Base-by-base conservation (phyloP, 2,113 vertebrate genomes). In the Engystomops pustulosus region DNA sequence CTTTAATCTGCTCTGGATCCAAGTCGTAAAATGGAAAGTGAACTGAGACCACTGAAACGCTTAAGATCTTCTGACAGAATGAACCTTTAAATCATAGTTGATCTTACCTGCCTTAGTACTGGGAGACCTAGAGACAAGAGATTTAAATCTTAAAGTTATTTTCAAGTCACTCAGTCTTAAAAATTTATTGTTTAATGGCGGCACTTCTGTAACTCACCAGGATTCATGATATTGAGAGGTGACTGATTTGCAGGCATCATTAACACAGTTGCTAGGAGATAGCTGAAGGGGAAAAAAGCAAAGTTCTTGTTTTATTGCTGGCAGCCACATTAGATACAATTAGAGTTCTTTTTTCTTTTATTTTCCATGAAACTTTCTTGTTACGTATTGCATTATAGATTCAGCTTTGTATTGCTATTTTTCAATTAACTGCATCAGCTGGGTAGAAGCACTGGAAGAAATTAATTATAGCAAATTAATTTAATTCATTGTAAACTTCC, bases 91-190 rank as follows among this genome's bases (percentile, higher is more conserved):
- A 85, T 85, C 75, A 79, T 62, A 69, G 34, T 79, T 85, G 83
- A 85, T 70, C 83, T 85, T 70, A 38, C 62, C 60, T 58, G 74
- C 20, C 47, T 85, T 79, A 58, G 75, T 25, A 60, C 60, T 70
- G n/a, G 41, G 34, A 77, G 82, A 58, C 49, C 34, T 85, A 49
- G 60, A 60, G 45, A 65, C 62, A 27, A 51, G 75, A 41, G 32
- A 68, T 38, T 85, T 70, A 70, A 84, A 84, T 84, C 83, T 70
- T 76, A 78, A 77, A 71, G 83, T 84, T 84, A 84, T 68, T 84
- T 67, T 38, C 62, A 69, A 84, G 62, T 36, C 75, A 58, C 23
- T 23, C 83, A 45, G 49, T 68, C 49, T 30, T 25, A 44, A 53
- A 51, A 79, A 85, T 85, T 30, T 85, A 74, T 34, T 70, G 88